Conservation (phyloP, 2,888 invertebrate species). For the Perdita meconis region DNA sequence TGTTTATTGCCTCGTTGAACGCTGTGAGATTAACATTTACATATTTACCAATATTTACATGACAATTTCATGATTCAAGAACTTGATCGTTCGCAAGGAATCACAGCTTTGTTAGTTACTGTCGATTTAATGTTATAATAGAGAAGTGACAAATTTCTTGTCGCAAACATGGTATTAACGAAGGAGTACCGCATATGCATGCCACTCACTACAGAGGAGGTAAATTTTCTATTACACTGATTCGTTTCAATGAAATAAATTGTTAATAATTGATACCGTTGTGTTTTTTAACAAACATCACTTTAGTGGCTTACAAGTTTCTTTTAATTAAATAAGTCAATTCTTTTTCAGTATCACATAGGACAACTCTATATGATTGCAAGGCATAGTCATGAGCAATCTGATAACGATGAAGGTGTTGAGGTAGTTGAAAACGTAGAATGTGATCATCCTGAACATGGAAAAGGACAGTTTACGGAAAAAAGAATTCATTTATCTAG, state of each 20-base stretch:
- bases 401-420: conserved; percentile 95
- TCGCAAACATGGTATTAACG: conserved; percentile 89
- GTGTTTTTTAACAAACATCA: background rate
- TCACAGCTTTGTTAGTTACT: background rate
- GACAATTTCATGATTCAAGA: conserved; percentile 24
- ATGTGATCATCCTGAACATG: conserved; percentile 91
- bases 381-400: conserved; percentile 95
- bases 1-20: conserved; percentile 45
- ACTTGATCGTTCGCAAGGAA: background rate
- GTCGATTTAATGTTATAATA: conserved; percentile 33
- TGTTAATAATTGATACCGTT: background rate
- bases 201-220: conserved; percentile 96
- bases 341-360: conserved; percentile 90
- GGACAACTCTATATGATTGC: conserved; percentile 98
- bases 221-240: conserved; percentile 80
- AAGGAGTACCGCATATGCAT: conserved; percentile 97
- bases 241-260: background rate
- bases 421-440: conserved; percentile 94
- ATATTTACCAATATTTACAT: conserved; percentile 47
- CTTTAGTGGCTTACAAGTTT: background rate
- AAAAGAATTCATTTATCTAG: conserved; percentile 95
- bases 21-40: background rate
- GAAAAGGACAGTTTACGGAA: conserved; percentile 94
- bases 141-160: conserved; percentile 5
- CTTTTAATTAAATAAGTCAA: conserved; percentile 9